A percentile compares a stretch with the other conserved stretches of the same genome.
phyloP scores from a whole-genome alignment of 2,888 invertebrate genomes.

The Spodoptera exigua region DNA sequence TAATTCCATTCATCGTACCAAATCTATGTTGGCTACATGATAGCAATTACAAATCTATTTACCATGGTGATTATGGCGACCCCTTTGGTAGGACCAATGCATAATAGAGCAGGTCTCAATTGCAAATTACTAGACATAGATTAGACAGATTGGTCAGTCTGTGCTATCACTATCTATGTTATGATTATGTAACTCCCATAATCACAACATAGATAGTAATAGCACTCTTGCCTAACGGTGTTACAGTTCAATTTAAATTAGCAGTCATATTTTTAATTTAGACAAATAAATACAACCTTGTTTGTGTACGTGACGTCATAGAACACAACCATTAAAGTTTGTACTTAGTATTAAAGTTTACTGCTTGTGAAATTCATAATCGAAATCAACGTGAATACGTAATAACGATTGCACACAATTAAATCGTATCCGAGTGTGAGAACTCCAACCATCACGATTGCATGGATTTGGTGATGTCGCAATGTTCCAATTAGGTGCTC shows the following conservation, averaged over 20 bases:
- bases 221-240: too few species aligned
- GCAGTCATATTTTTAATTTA: too few species aligned
- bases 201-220: too few species aligned
- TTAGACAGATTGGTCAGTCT: conserved; percentile 6
- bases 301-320: too few species aligned
- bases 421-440: conserved; percentile 63
- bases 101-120: conserved; percentile 38
- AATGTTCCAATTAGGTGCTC: conserved; percentile 87
- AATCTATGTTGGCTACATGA: conserved; percentile 3
- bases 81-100: conserved; percentile 32
- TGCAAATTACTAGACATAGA: conserved; percentile 42
- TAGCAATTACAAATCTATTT: conserved; percentile 36
- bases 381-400: conserved; percentile 37
- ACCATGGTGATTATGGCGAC: conserved; percentile 28
- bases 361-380: conserved; percentile 16
- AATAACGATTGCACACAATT: conserved; percentile 57
- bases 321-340: too few species aligned
- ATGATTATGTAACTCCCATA: not conserved
- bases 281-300: too few species aligned
- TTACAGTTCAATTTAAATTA: too few species aligned
- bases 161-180: not conserved
- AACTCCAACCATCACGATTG: conserved; percentile 72
- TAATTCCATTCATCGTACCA: too few species aligned
- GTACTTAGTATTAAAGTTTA: too few species aligned
- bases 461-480: conserved; percentile 81